A percentile compares a stretch with the other conserved stretches of the same genome.
Evolutionary conservation across 2,113 vertebrate genomes (phyloP).

Genomic region (Variabilichromis moorii): DNA sequence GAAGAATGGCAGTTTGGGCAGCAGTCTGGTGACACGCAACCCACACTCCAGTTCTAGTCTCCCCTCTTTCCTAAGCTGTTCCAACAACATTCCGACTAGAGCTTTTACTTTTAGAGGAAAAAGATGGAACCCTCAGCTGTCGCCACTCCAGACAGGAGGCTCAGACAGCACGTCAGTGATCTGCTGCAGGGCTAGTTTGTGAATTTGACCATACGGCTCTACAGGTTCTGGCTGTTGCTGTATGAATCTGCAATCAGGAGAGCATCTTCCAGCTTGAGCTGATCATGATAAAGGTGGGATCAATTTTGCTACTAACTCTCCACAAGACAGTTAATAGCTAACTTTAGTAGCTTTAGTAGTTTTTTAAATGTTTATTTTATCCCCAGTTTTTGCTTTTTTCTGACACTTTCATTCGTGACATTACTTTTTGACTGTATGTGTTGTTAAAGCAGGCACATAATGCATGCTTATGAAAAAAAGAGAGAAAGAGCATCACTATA

Average conservation of each 20-base stretch:
- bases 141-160: not conserved
- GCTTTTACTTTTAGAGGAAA: not conserved
- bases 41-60: not conserved
- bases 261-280: not conserved
- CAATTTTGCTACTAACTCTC: not conserved
- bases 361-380: not conserved
- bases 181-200: not conserved
- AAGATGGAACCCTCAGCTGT: not conserved
- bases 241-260: not conserved
- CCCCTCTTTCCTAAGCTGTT: not conserved
- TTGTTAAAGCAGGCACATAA: not conserved
- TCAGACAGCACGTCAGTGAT: not conserved
- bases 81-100: not conserved
- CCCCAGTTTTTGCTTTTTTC: not conserved
- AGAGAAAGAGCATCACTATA: not conserved
- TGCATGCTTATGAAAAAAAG: not conserved
- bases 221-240: not conserved
- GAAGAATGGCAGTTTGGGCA: not conserved
- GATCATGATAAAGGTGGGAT: not conserved
- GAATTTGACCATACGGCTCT: not conserved
- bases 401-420: not conserved
- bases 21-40: not conserved
- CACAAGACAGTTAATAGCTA: not conserved
- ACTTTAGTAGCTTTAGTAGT: not conserved
- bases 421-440: not conserved